Evolutionary conservation across 92 coral and sea anemone species (phyloP), one percentile per base, ranked within the genome.

Genomic region (Phenganax stokvisi): DNA sequence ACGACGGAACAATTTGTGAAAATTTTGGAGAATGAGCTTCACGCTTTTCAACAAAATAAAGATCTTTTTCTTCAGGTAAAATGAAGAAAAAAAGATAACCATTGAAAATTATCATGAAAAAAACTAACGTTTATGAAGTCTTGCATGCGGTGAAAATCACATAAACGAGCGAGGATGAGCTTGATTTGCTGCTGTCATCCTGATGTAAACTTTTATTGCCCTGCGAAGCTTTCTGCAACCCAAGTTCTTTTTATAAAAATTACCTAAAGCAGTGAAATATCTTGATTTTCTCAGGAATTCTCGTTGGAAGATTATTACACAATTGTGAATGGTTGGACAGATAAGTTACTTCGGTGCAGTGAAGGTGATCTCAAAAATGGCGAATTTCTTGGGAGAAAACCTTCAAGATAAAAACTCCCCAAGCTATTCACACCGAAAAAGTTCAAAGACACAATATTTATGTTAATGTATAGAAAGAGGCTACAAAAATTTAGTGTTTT

Each of bases 11-110:
- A 63, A n/a, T 79, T 79, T 52, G 83, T 79, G 31, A 52, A 63
- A 61, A 52, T 79, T 11, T 56, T 79, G 73, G 83, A 79, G 69
- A 65, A 65, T 55, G 83, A 79, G 47, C 56, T 79, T 2, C 44
- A 67, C 7, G 15, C 61, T 12, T 79, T 79, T 30, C 83, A 79
- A 30, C 54, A 65, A 29, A 69, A 79, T 15, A 79, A 79, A 79
- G 73, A 79, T 51, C 51, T 37, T 15, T 79, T 79, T 64, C 57
- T 87, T 10, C 81, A 87, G 87, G 90, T 87, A 78, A 31, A 3
- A 6, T 25, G 4, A 4, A 59, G 15, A 12, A 3, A 12, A 59
- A 1, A 59, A 7, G 25, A 20, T 59, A 59, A 3, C 2, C 65
- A 59, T 12, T 59, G 25, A 59, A 59, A 59, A 13, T 12, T 59